Base-by-base conservation (phyloP, 2,888 invertebrate genomes). In the Bombylius major region DNA sequence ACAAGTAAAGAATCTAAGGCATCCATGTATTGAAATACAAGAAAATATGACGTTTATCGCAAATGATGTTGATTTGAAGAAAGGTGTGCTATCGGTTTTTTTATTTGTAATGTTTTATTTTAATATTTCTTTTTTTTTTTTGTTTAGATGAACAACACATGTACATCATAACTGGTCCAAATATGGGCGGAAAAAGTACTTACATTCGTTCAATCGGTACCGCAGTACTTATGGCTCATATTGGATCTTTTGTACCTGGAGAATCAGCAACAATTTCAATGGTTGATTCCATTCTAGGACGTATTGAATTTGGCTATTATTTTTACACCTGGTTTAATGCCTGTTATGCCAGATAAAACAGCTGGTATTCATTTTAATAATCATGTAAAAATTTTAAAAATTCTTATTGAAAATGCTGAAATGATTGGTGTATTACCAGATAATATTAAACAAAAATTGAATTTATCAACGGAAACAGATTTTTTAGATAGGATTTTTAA, bases 111-210 rank as follows among this genome's bases (percentile, higher is more conserved):
- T 23, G 5, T n/a, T 54, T n/a, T 0, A 13, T 34, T 46, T 48
- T 51, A 32, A 32, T 36, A 32, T 50, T 36, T 23, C 3, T 5
- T 46, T 36, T 12, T 13, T 7, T 12, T 47, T n/a, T 53, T 5
- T n/a, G n/a, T 51, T 0, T 65, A 81, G 80, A 75, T 9, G 66
- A 71, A 1, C 75, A 77, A 53, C 64, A 77, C 47, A 77, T 82
- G 77, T 79, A 79, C 65, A 78, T 85, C 57, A 82, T 85, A 60
- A 85, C 85, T 1, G 98, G 99, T 0, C 73, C 99, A 0, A 99
- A 99, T 72, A 99, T 99, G 98, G 95, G 95, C 54, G 99, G 99
- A 58, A 99, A 99, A 75, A 96, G 95, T 59, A 99, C 98, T 0
- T 98, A 91, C 76, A 90, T 97, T 70, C 81, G 82, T 1, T 87